Conservation (phyloP, 2,888 invertebrate genomes). For the Drosophila tripunctata region DNA sequence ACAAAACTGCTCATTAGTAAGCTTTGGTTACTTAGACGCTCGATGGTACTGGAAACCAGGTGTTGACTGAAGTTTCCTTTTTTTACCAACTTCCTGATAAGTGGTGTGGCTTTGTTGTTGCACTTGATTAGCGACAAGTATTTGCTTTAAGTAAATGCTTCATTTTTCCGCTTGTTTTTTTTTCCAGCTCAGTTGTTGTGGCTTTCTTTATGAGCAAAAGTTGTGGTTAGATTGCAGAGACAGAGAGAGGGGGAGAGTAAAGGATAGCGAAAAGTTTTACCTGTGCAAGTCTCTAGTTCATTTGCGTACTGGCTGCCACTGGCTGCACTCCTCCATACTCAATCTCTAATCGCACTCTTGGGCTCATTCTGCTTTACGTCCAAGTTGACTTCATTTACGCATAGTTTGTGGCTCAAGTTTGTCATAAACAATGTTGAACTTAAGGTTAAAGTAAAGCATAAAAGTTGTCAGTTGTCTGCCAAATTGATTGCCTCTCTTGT, state of each 20-base stretch:
- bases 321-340: conserved; percentile 1
- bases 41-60: background rate
- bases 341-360: background rate
- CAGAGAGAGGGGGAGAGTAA: conserved; percentile 9
- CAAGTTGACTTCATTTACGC: conserved; percentile 64
- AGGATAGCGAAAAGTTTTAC: conserved; percentile 57
- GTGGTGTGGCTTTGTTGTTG: conserved; percentile 48
- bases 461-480: conserved; percentile 47
- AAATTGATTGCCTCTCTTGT: conserved; percentile 66
- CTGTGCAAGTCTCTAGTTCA: conserved; percentile 43
- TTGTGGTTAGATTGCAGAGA: conserved; percentile 16
- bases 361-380: conserved; percentile 5
- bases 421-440: conserved; percentile 72
- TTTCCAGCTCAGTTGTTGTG: conserved; percentile 16
- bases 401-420: conserved; percentile 73
- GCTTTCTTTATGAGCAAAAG: conserved; percentile 47
- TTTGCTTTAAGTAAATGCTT: conserved; percentile 33
- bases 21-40: conserved; percentile 37
- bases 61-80: background rate
- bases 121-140: conserved; percentile 70
- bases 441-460: conserved; percentile 54
- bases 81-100: conserved; percentile 6
- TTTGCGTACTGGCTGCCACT: conserved; percentile 43
- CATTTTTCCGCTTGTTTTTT: conserved; percentile 11
- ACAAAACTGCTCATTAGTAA: conserved; percentile 66